Percentiles rank a stretch among this genome's conserved stretches.
phyloP scores from a whole-genome alignment of 2,797 vertebrate species.

The Smutsia temminckii region DNA sequence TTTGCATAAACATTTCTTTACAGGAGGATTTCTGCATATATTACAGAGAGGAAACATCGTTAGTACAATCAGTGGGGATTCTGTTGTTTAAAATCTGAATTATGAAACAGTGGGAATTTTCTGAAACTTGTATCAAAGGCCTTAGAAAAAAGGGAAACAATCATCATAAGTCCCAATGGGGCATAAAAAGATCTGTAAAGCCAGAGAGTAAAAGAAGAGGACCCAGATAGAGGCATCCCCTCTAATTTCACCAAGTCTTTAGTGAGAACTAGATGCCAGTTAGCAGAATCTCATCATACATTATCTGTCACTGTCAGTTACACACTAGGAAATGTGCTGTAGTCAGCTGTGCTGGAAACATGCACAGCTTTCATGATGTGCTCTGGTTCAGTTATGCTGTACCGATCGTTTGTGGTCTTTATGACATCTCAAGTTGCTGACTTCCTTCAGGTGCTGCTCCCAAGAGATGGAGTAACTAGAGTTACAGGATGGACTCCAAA shows the following conservation, averaged over 20 bases:
- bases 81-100: conserved; percentile 29
- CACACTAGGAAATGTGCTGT: neutral
- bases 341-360: neutral
- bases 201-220: neutral
- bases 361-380: neutral
- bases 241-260: conserved; percentile 9
- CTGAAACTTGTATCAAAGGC: conserved; percentile 30
- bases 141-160: neutral
- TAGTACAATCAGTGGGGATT: conserved; percentile 4
- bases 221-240: neutral
- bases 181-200: conserved; percentile 27
- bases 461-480: neutral
- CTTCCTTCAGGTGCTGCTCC: conserved; percentile 14
- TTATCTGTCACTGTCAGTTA: neutral
- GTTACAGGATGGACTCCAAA: neutral
- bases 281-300: neutral
- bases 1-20: neutral
- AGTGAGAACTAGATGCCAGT: conserved; percentile 9
- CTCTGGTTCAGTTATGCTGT: neutral
- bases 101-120: neutral
- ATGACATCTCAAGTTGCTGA: neutral
- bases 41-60: conserved; percentile 28
- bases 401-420: neutral
- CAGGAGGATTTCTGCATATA: neutral
- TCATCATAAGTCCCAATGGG: neutral